A percentile compares a stretch with the other conserved stretches of the same genome.
phyloP scores from a whole-genome alignment of 2,888 invertebrate species.

The Calliphora vomitoria region DNA sequence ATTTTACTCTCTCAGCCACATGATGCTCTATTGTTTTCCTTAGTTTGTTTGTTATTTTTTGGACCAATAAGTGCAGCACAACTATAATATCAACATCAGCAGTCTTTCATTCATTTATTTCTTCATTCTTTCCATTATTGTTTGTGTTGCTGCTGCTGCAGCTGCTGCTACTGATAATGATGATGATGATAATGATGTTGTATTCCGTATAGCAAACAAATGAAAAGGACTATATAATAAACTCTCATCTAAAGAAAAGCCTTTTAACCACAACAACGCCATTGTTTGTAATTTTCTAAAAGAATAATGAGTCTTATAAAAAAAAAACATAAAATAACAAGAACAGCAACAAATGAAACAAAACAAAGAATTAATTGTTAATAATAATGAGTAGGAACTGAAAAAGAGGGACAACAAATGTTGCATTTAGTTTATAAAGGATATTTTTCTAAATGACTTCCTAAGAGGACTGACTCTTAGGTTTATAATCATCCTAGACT shows the following conservation, averaged over 20 bases:
- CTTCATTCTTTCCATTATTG: not conserved
- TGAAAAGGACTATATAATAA: not conserved
- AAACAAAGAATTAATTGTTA: conserved; percentile 24
- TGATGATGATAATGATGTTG: not conserved
- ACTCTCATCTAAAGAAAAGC: conserved; percentile 19
- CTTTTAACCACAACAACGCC: conserved; percentile 30
- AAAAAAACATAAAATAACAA: not conserved
- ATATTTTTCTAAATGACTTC: too few species aligned
- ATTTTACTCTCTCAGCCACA: not conserved
- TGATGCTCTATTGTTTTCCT: not conserved
- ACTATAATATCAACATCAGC: conserved; percentile 8
- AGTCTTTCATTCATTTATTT: conserved; percentile 13
- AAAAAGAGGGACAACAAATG: not conserved
- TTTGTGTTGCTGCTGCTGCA: conserved; percentile 13
- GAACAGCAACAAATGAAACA: conserved; percentile 9
- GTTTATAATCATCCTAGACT: too few species aligned
- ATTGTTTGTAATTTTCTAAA: conserved; percentile 43
- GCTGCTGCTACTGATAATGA: too few species aligned
- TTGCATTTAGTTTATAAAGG: too few species aligned
- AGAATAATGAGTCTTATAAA: conserved; percentile 36
- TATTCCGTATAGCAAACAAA: not conserved
- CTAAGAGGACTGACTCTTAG: too few species aligned
- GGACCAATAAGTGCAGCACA: conserved; percentile 25
- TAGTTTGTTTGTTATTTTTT: not conserved
- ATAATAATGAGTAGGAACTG: conserved; percentile 1